phyloP scores from a whole-genome alignment of 2,888 invertebrate species.

The Heliconius cydno region DNA sequence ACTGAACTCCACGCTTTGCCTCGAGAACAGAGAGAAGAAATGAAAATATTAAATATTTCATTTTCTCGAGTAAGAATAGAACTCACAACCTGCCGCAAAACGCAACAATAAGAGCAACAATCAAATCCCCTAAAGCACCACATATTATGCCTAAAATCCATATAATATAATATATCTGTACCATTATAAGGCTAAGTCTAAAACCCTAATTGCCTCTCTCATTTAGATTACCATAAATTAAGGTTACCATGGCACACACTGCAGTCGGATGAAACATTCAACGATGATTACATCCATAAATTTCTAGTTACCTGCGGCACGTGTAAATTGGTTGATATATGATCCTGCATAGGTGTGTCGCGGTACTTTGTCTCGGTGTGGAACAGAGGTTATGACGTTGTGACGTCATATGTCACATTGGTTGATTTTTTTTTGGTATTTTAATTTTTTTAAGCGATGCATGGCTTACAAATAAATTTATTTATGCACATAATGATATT shows the following conservation, averaged over 20 bases:
- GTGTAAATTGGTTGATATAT: constrained; percentile 67
- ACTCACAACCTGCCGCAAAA: too few relatives aligned
- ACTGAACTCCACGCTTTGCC: too few relatives aligned
- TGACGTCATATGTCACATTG: neutral
- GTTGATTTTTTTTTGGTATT: neutral
- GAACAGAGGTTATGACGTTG: constrained; percentile 36
- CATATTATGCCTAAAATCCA: neutral
- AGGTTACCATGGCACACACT: constrained; percentile 50
- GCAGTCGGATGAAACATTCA: constrained; percentile 62
- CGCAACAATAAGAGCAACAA: too few relatives aligned
- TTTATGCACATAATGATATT: neutral
- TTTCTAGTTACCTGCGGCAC: constrained; percentile 58
- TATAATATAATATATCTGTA: neutral
- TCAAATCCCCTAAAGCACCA: neutral
- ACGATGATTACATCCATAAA: constrained; percentile 69
- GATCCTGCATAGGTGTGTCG: constrained; percentile 56
- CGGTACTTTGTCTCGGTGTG: constrained; percentile 52
- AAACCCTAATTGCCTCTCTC: constrained; percentile 43
- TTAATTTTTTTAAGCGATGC: neutral
- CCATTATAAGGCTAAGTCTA: constrained; percentile 1
- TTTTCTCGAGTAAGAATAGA: too few relatives aligned
- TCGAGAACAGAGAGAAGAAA: too few relatives aligned
- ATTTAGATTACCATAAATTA: constrained; percentile 51
- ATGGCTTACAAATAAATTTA: neutral
- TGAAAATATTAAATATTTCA: too few relatives aligned